phyloP scores from a whole-genome alignment of 2,113 vertebrate species.

The Saiga tatarica region DNA sequence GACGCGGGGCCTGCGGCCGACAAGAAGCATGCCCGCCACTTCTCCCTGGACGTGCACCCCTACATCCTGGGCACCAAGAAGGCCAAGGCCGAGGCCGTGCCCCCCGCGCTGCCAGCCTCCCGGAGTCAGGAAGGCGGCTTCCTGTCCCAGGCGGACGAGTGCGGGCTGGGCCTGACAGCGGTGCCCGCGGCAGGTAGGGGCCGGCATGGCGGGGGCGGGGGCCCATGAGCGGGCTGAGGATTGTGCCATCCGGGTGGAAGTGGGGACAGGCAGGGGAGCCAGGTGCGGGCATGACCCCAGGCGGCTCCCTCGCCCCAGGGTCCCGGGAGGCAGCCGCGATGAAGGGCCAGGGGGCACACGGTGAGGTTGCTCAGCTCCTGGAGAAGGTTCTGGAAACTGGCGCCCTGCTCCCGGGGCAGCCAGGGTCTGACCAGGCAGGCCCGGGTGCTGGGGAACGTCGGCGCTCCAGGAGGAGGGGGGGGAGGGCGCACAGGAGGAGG shows the following conservation, averaged over 20 bases:
- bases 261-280: not conserved
- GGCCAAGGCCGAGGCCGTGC: constrained; percentile 87
- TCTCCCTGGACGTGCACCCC: constrained; percentile 97
- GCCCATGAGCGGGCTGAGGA: not conserved
- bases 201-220: accelerated
- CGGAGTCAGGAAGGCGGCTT: constrained; percentile 91
- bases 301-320: not conserved
- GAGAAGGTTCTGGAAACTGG: not conserved
- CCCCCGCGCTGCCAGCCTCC: constrained; percentile 83
- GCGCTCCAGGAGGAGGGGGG: not conserved
- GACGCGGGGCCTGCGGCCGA: constrained; percentile 57
- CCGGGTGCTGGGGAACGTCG: not conserved
- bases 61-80: constrained; percentile 94
- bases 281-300: not conserved
- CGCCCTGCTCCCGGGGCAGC: not conserved
- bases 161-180: constrained; percentile 60
- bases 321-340: not conserved
- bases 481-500: accelerated
- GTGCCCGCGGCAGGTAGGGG: constrained; percentile 84
- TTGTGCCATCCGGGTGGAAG: not conserved
- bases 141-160: constrained; percentile 83
- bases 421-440: not conserved
- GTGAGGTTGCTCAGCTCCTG: not conserved
- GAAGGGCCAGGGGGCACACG: not conserved
- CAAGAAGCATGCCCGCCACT: constrained; percentile 95